Evolutionary conservation across 2,888 invertebrate genomes (phyloP).

Genomic region (Drosophila dives): DNA sequence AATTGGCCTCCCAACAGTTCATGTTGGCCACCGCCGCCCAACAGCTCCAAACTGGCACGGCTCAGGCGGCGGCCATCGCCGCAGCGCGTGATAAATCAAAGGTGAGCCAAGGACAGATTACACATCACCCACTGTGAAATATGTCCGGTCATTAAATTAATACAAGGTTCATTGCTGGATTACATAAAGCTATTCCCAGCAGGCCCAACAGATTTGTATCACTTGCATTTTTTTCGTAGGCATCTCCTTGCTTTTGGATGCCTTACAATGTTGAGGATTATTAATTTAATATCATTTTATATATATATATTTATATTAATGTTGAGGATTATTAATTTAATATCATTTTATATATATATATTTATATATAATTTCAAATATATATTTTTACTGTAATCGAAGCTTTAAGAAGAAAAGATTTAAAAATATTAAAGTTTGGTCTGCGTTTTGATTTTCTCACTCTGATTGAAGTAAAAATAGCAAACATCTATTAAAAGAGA

Average conservation of each 20-base stretch:
- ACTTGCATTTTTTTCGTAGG: not conserved
- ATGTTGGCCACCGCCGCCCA: conserved; percentile 73
- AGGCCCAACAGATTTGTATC: not conserved
- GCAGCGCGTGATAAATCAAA: conserved; percentile 87
- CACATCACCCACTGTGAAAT: not conserved
- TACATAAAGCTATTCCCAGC: not conserved
- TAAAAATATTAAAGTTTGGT: not conserved
- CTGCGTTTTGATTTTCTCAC: not conserved
- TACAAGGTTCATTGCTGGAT: not conserved
- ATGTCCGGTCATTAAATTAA: not conserved
- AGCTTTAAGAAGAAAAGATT: accelerated
- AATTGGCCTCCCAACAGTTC: conserved; percentile 78
- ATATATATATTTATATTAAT: not conserved
- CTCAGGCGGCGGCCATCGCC: conserved; percentile 70
- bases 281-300: not conserved
- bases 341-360: not conserved
- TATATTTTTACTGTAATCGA: not conserved
- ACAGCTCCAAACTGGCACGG: conserved; percentile 74
- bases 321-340: not conserved
- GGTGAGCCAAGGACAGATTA: conserved; percentile 80
- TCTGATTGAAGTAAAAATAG: not conserved
- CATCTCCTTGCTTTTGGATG: not conserved
- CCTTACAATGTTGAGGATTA: not conserved
- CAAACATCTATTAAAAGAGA: accelerated
- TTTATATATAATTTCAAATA: no score